Conservation (phyloP, 2,797 vertebrate genomes). For the Eurystomus glaucurus region DNA sequence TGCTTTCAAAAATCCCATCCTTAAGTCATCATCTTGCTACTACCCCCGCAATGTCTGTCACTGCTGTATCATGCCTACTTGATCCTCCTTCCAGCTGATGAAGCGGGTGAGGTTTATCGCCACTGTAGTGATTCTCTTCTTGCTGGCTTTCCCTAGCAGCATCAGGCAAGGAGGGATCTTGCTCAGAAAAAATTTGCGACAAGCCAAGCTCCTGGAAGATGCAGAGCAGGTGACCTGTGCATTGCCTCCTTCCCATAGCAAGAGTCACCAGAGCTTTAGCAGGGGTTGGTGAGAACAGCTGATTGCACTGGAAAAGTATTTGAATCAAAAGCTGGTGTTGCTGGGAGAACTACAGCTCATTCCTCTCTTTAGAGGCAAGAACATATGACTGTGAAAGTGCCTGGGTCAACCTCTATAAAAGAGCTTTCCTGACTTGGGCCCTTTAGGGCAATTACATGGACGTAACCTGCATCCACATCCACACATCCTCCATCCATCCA, state of each 20-base stretch:
- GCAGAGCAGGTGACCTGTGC: not conserved
- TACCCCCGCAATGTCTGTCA: not conserved
- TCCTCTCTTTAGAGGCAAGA: conserved; percentile 15
- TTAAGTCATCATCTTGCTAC: conserved; percentile 2
- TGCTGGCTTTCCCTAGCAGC: not conserved
- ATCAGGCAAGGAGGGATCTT: not conserved
- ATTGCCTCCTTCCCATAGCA: not conserved
- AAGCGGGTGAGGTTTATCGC: not conserved
- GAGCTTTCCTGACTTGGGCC: conserved; percentile 2
- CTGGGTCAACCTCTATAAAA: not conserved
- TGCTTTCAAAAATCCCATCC: conserved; percentile 51
- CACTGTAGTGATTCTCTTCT: not conserved
- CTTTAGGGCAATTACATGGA: not conserved
- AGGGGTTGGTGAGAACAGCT: not conserved
- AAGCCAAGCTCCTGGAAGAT: not conserved
- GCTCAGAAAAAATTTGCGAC: not conserved
- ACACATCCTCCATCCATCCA: not conserved
- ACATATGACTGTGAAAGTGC: conserved; percentile 32
- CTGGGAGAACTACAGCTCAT: not conserved
- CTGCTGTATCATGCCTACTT: not conserved
- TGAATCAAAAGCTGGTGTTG: not conserved
- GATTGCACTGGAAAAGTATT: conserved; percentile 3
- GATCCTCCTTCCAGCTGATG: conserved; percentile 24
- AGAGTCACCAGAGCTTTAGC: not conserved
- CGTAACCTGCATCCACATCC: not conserved